Conservation (phyloP, 2,888 invertebrate species). For the Yponomeuta sedellus region DNA sequence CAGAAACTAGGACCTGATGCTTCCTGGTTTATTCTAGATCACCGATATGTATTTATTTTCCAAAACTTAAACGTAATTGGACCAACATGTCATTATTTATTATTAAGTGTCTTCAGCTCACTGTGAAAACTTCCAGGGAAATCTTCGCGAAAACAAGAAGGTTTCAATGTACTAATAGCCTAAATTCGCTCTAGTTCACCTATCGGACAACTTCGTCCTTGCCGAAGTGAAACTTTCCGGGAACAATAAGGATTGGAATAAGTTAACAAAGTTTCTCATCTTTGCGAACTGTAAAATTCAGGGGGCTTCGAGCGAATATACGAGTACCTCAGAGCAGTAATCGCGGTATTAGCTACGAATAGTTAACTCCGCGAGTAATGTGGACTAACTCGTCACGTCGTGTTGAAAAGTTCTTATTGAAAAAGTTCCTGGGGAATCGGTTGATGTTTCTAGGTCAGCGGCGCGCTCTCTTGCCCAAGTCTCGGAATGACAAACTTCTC, state of each 20-base stretch:
- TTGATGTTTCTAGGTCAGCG: slow-evolving; percentile 49
- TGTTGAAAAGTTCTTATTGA: slow-evolving; percentile 54
- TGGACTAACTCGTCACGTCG: slow-evolving; percentile 43
- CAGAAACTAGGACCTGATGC: too few species aligned
- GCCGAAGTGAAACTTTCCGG: neutral
- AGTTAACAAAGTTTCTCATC: neutral
- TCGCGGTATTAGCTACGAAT: slow-evolving; percentile 14
- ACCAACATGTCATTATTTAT: too few species aligned
- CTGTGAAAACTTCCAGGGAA: too few species aligned
- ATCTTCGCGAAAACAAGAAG: too few species aligned
- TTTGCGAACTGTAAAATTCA: neutral
- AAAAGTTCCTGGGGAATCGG: slow-evolving; percentile 49
- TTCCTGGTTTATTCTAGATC: too few species aligned
- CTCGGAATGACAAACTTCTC: slow-evolving; percentile 42
- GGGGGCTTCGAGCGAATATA: neutral
- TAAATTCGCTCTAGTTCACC: neutral
- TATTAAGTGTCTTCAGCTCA: too few species aligned
- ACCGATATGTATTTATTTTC: too few species aligned
- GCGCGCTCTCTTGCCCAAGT: slow-evolving; percentile 18
- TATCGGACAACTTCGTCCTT: neutral
- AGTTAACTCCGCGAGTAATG: slow-evolving; percentile 29
- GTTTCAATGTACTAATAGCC: neutral
- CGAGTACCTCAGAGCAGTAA: slow-evolving; percentile 6
- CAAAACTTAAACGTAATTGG: too few species aligned
- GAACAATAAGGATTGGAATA: neutral